Conservation (phyloP, 2,797 vertebrate genomes). For the Manis crassicaudata region DNA sequence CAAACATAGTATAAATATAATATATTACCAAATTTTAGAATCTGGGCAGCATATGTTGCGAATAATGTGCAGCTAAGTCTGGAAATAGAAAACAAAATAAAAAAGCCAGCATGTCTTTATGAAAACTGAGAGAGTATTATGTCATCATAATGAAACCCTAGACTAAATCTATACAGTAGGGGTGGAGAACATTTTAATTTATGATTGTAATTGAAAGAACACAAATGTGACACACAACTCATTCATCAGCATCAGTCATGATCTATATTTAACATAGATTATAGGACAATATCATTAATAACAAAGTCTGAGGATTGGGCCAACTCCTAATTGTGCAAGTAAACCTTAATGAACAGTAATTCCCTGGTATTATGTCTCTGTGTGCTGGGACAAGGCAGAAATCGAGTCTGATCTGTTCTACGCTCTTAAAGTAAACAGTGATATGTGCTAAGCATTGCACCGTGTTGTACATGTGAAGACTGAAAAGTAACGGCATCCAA, state of each 20-base stretch:
- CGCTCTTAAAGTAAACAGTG: neutral
- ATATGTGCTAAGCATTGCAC: neutral
- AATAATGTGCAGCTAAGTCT: constrained; percentile 56
- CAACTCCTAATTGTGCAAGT: neutral
- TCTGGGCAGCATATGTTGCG: constrained; percentile 49
- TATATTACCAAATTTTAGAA: constrained; percentile 51
- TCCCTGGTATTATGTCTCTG: neutral
- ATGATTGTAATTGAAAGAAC: constrained; percentile 51
- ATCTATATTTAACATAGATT: constrained; percentile 67
- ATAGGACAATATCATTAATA: constrained; percentile 58
- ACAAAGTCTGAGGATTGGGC: constrained; percentile 41
- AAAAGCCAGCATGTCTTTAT: constrained; percentile 69
- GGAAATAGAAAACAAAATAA: constrained; percentile 70
- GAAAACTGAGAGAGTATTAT: constrained; percentile 63
- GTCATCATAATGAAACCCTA: constrained; percentile 66
- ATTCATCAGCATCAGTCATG: constrained; percentile 48
- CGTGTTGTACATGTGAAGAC: rapidly evolving
- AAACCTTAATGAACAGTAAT: neutral
- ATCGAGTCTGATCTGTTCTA: neutral
- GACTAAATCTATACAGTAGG: constrained; percentile 39
- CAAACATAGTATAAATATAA: constrained; percentile 8
- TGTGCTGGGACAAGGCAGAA: neutral
- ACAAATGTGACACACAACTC: constrained; percentile 29
- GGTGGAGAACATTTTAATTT: constrained; percentile 50
- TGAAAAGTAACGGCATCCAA: rapidly evolving